phyloP scores from a whole-genome alignment of 2,888 invertebrate species.

The Argyresthia albistria region DNA sequence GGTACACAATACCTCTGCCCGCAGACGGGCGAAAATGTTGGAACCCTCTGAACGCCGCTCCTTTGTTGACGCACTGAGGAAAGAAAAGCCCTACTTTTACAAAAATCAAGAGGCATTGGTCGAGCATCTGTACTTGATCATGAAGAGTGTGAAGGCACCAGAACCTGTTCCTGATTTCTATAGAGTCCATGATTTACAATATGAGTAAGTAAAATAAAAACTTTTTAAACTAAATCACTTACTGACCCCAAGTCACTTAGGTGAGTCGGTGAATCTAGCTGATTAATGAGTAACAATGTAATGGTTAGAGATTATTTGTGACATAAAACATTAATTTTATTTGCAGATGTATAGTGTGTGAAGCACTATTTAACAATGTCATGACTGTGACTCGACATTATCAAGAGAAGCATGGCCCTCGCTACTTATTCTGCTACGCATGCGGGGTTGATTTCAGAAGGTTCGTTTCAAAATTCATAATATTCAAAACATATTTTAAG shows the following conservation, averaged over 20 bases:
- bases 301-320: too few species aligned
- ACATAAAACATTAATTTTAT: too few species aligned
- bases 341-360: constrained; percentile 39
- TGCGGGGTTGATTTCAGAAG: constrained; percentile 51
- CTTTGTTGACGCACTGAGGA: constrained; percentile 34
- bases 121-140: constrained; percentile 32
- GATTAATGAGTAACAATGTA: too few species aligned
- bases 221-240: too few species aligned
- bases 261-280: too few species aligned
- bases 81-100: constrained; percentile 32
- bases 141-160: constrained; percentile 36
- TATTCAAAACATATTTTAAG: too few species aligned
- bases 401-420: constrained; percentile 44
- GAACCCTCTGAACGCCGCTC: constrained; percentile 25
- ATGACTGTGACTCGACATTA: constrained; percentile 40
- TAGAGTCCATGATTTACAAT: constrained; percentile 26
- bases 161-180: constrained; percentile 30
- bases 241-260: too few species aligned
- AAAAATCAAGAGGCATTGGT: constrained; percentile 29
- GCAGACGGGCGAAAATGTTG: constrained; percentile 13
- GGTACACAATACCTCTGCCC: neutral
- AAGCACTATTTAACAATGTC: constrained; percentile 17
- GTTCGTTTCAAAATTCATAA: constrained; percentile 21
- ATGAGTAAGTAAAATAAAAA: constrained; percentile 28
- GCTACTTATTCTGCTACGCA: constrained; percentile 46